phyloP scores from a whole-genome alignment of 2,113 vertebrate genomes.

The Ciconia boyciana region DNA sequence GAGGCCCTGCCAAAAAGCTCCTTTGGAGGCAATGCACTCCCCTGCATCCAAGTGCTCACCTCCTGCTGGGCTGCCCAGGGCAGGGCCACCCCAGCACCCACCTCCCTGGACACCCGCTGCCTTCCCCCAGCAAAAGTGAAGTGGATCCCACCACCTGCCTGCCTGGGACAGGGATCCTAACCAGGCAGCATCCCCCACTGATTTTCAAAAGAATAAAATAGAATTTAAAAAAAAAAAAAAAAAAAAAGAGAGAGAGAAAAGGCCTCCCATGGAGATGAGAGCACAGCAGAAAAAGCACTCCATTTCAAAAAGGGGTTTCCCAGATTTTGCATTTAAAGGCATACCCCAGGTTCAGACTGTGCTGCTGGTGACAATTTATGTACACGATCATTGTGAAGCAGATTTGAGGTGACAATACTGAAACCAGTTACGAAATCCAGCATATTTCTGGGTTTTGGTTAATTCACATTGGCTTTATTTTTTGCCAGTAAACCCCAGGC shows the following conservation, averaged over 20 bases:
- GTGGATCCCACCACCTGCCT: neutral
- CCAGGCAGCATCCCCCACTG: neutral
- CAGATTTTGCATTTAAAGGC: neutral
- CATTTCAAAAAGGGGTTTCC: neutral
- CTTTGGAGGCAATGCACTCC: rapidly evolving
- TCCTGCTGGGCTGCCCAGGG: neutral
- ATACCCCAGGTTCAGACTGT: neutral
- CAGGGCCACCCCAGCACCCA: neutral
- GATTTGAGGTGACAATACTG: neutral
- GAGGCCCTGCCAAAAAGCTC: neutral
- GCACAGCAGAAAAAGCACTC: neutral
- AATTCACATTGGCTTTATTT: neutral
- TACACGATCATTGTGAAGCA: neutral
- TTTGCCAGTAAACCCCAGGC: neutral
- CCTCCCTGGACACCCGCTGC: neutral
- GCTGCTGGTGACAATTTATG: neutral
- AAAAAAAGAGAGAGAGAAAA: neutral
- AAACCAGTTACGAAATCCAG: neutral
- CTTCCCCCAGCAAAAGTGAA: neutral
- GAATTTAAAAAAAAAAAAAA: neutral
- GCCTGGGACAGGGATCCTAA: neutral
- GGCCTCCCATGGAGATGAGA: neutral
- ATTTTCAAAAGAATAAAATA: neutral
- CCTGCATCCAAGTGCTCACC: neutral
- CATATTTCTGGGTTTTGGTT: neutral